Conservation (phyloP, 2,113 vertebrate genomes). For the Turdus rufiventris region DNA sequence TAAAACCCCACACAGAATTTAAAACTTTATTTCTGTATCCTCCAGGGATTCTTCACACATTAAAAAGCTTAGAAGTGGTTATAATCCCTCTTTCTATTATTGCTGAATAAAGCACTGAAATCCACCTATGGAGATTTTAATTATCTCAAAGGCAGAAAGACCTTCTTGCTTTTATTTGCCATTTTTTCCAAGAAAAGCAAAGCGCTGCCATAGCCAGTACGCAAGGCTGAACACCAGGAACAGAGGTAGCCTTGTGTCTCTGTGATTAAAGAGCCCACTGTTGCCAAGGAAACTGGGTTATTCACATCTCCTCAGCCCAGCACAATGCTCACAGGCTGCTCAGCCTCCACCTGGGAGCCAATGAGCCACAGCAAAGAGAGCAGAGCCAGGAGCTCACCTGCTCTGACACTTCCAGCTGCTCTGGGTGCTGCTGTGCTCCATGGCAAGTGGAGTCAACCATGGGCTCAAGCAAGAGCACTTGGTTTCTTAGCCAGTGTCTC, state of each 20-base stretch:
- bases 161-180: neutral
- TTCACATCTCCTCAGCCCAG: neutral
- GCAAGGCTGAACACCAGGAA: neutral
- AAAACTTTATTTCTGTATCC: slow-evolving; percentile 13
- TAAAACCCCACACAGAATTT: neutral
- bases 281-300: slow-evolving; percentile 46
- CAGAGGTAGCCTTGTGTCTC: neutral
- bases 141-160: neutral
- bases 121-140: neutral
- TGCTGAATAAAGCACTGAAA: neutral
- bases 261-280: slow-evolving; percentile 7
- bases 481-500: neutral
- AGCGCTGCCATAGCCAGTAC: neutral
- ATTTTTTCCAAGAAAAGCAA: neutral
- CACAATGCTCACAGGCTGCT: neutral
- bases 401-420: neutral
- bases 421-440: neutral
- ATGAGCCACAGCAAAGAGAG: neutral
- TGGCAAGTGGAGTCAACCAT: neutral
- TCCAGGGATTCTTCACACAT: slow-evolving; percentile 1
- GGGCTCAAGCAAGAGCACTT: neutral
- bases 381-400: neutral
- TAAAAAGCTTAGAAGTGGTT: neutral
- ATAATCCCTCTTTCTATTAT: neutral
- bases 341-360: neutral